phyloP scores from a whole-genome alignment of 1,140 invertebrate species.

The Lepidotrigona ventralis region DNA sequence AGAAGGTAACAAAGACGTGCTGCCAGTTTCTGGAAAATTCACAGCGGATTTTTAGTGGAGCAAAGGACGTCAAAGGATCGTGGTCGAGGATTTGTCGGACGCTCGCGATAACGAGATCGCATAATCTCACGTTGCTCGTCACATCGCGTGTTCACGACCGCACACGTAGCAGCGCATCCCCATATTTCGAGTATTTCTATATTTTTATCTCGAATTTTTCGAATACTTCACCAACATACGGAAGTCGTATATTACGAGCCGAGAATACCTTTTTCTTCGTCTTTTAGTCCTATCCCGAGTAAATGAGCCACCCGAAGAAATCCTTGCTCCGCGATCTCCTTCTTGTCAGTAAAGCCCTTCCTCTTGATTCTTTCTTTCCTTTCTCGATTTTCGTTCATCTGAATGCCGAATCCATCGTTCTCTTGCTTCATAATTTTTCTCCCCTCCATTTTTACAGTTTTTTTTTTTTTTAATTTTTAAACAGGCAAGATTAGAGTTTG shows the following conservation, averaged over 20 bases:
- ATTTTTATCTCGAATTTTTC: conserved; percentile 73
- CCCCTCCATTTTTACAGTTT: background rate
- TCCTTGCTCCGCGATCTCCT: conserved; percentile 14
- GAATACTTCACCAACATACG: conserved; percentile 77
- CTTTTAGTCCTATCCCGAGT: conserved; percentile 37
- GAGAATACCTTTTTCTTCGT: conserved; percentile 67
- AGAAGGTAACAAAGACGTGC: background rate
- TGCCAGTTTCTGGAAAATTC: background rate
- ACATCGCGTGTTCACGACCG: conserved; percentile 2
- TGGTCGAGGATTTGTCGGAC: background rate
- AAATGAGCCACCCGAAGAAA: conserved; percentile 36
- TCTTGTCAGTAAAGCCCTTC: conserved; percentile 6
- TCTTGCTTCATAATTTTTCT: conserved; percentile 14
- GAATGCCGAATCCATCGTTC: conserved; percentile 47
- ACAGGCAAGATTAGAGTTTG: background rate
- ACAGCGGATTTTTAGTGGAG: background rate
- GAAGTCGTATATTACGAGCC: conserved; percentile 71
- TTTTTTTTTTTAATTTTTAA: background rate
- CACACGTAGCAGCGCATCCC: conserved; percentile 33
- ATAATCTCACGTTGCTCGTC: background rate
- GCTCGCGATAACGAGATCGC: background rate
- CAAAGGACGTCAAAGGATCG: background rate
- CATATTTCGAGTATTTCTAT: conserved; percentile 56
- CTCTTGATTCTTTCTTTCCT: conserved; percentile 45
- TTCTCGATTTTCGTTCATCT: conserved; percentile 51